Percentiles rank a stretch among this genome's conserved stretches.
Conservation (phyloP, 2,113 vertebrate species). For the Solea senegalensis region DNA sequence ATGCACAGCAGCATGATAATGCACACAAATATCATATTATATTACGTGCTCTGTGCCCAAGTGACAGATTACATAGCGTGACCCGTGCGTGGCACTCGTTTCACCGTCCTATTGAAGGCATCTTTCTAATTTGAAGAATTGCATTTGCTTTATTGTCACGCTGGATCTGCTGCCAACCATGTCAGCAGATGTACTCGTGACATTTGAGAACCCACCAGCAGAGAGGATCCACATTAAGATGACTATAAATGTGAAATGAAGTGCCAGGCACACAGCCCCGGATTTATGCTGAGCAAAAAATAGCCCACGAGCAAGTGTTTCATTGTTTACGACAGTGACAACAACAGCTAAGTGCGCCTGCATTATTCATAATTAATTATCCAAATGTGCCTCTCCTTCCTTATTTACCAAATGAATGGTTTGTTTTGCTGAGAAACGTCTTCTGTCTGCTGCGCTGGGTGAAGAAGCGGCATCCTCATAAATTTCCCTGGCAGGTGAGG, state of each 20-base stretch:
- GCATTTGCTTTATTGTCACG: constrained; percentile 60
- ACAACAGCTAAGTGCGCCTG: constrained; percentile 48
- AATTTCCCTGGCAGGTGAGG: constrained; percentile 69
- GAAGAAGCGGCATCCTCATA: constrained; percentile 59
- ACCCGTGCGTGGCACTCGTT: constrained; percentile 15
- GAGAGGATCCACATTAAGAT: constrained; percentile 25
- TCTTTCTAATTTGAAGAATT: constrained; percentile 54
- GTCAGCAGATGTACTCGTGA: constrained; percentile 10
- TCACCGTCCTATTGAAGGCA: constrained; percentile 60
- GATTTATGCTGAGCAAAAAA: constrained; percentile 38
- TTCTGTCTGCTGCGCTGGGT: constrained; percentile 43
- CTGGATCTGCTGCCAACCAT: constrained; percentile 53
- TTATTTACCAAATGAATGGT: constrained; percentile 72
- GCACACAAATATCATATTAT: constrained; percentile 25
- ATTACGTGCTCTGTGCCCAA: constrained; percentile 4
- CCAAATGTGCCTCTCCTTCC: constrained; percentile 50
- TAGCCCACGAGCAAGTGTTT: constrained; percentile 32
- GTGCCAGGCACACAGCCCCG: constrained; percentile 28
- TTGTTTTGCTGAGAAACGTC: constrained; percentile 67
- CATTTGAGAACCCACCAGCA: constrained; percentile 40
- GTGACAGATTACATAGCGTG: constrained; percentile 45
- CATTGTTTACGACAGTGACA: constrained; percentile 41
- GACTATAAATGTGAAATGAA: constrained; percentile 33
- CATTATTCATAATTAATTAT: constrained; percentile 76
- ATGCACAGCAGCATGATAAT: constrained; percentile 23